A percentile compares a stretch with the other conserved stretches of the same genome.
phyloP scores from a whole-genome alignment of 2,797 vertebrate species.

The Amblyopsis hoosieri region DNA sequence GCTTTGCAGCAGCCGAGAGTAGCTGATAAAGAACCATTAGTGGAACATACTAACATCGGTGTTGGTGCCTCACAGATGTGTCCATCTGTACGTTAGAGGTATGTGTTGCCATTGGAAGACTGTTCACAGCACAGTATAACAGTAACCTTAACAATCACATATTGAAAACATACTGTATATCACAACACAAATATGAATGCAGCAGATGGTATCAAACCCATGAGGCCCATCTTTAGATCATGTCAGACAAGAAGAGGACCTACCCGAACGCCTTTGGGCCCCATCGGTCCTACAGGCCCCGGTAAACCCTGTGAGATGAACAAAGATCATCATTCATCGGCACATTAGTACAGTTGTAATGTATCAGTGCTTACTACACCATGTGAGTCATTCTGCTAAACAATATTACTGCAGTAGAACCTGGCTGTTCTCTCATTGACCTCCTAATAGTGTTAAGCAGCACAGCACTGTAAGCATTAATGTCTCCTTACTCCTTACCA shows the following conservation, averaged over 20 bases:
- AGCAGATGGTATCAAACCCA: too few species aligned
- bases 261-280: slow-evolving; percentile 77
- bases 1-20: slow-evolving; percentile 53
- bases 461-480: too few species aligned
- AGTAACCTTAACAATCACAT: too few species aligned
- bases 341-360: background rate
- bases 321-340: slow-evolving; percentile 29
- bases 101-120: too few species aligned
- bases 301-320: slow-evolving; percentile 73
- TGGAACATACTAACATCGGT: slow-evolving; percentile 58
- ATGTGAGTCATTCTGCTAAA: background rate
- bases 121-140: too few species aligned
- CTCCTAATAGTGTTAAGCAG: background rate
- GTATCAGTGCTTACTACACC: background rate
- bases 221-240: background rate
- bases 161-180: background rate
- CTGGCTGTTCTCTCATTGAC: background rate
- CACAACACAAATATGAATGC: background rate
- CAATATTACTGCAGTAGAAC: background rate
- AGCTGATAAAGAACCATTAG: slow-evolving; percentile 79
- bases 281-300: slow-evolving; percentile 73
- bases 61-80: too few species aligned
- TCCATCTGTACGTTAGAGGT: too few species aligned
- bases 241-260: slow-evolving; percentile 26
- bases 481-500: background rate